A percentile compares a stretch with the other conserved stretches of the same genome.
These are phyloP conservation scores for Microplitis mediator DNA, from an alignment of 1,140 invertebrate genomes.

Conservation along the genomic window DNA sequence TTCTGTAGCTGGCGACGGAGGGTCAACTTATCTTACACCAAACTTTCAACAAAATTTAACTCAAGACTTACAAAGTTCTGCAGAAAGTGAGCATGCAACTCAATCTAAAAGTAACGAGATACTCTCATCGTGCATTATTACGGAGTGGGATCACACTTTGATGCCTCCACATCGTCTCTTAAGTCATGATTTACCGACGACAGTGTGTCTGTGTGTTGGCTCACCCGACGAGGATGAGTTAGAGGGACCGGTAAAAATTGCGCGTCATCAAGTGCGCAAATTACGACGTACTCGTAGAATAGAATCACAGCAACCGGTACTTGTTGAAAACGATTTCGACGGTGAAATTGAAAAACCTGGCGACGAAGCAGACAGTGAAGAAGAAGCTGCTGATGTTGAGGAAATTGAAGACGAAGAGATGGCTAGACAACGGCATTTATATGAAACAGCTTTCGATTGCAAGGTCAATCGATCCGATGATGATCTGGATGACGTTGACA, in stretches of 20 bases:
- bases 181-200: constrained; percentile 58
- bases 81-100: constrained; percentile 50
- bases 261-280: constrained; percentile 59
- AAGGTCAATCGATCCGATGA: constrained; percentile 82
- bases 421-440: constrained; percentile 76
- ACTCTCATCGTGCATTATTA: constrained; percentile 55
- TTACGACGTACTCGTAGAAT: constrained; percentile 56
- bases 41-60: constrained; percentile 2
- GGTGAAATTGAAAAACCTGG: constrained; percentile 28
- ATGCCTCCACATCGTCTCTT: constrained; percentile 60
- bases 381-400: constrained; percentile 59
- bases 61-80: constrained; percentile 47
- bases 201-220: constrained; percentile 70
- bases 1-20: constrained; percentile 71
- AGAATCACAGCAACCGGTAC: constrained; percentile 49
- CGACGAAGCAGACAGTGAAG: constrained; percentile 50
- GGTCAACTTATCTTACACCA: constrained; percentile 39
- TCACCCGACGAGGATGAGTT: constrained; percentile 67
- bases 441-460: constrained; percentile 89
- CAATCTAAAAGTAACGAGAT: constrained; percentile 44
- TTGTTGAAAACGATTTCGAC: constrained; percentile 48
- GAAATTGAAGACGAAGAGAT: constrained; percentile 68
- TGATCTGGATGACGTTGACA: constrained; percentile 80
- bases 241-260: constrained; percentile 59
- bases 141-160: constrained; percentile 61